Percentiles rank a stretch among this genome's conserved stretches.
phyloP scores from a whole-genome alignment of 64 coral and sea anemone species.

The Acropora yongei region DNA sequence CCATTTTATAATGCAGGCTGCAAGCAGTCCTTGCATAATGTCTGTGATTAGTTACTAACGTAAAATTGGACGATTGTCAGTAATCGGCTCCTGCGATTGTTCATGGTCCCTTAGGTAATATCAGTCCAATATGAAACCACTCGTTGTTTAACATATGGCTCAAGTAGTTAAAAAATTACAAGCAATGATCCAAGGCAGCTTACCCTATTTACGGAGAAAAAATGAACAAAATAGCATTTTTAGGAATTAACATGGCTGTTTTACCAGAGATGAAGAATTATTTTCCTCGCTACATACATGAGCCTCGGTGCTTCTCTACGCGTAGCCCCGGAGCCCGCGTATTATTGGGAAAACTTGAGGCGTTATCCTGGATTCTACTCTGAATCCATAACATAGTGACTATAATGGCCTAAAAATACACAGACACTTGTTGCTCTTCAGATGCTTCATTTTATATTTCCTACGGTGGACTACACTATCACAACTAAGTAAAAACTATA shows the following conservation, averaged over 20 bases:
- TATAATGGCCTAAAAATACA: background rate
- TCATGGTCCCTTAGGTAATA: background rate
- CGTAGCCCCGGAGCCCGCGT: no score
- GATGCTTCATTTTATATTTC: slow-evolving; percentile 4
- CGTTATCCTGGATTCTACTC: background rate
- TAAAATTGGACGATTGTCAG: slow-evolving; percentile 13
- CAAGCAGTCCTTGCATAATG: slow-evolving; percentile 5
- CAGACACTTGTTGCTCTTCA: background rate
- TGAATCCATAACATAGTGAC: background rate
- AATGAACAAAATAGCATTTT: background rate
- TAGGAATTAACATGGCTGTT: background rate
- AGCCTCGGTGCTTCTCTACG: background rate
- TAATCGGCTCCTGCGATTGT: slow-evolving; percentile 12
- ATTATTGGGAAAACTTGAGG: no score
- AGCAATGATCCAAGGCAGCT: background rate
- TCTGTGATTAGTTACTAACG: slow-evolving; percentile 11
- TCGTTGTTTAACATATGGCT: background rate
- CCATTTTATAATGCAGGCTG: slow-evolving; percentile 1
- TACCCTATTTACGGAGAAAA: background rate
- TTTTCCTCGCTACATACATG: background rate
- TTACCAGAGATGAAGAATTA: background rate
- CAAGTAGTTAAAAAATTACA: background rate
- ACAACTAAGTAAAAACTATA: background rate
- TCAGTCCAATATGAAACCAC: background rate
- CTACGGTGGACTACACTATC: slow-evolving; percentile 9